Conservation (phyloP, 2,888 invertebrate species). For the Isotomurus palustris region DNA sequence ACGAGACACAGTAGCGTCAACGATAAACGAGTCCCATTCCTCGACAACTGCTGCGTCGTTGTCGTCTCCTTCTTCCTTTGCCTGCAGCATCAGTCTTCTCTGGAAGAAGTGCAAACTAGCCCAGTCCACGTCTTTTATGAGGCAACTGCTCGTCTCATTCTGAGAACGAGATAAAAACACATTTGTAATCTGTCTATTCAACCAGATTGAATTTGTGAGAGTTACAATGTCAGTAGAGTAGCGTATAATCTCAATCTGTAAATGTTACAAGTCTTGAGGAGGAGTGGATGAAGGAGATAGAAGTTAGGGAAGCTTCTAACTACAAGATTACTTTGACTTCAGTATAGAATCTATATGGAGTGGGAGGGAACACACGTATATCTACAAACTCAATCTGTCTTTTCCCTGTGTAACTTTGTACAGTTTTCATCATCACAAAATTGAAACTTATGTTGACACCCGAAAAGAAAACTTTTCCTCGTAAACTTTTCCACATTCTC, state of each 20-base stretch:
- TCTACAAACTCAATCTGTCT: too few relatives aligned
- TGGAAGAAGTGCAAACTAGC: slow-evolving; percentile 19
- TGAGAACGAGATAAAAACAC: slow-evolving; percentile 1
- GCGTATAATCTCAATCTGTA: too few relatives aligned
- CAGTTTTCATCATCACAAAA: slow-evolving; percentile 18
- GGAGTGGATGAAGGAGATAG: too few relatives aligned
- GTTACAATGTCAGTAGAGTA: too few relatives aligned
- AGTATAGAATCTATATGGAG: too few relatives aligned
- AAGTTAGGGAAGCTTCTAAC: too few relatives aligned
- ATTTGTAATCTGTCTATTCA: neutral
- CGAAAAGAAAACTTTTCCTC: slow-evolving; percentile 2
- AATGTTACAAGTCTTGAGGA: too few relatives aligned
- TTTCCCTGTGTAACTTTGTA: too few relatives aligned
- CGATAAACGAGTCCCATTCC: neutral
- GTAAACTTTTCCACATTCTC: neutral
- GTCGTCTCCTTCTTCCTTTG: slow-evolving; percentile 6
- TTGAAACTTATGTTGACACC: slow-evolving; percentile 26
- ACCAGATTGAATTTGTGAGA: neutral
- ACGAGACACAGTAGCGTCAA: neutral
- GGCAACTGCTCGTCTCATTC: slow-evolving; percentile 34
- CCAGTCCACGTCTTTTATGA: slow-evolving; percentile 35
- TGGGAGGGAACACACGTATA: neutral
- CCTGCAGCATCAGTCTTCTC: slow-evolving; percentile 3
- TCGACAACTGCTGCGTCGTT: slow-evolving; percentile 4
- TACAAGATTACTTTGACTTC: too few relatives aligned